Conservation (phyloP, 2,888 invertebrate genomes). For the Noctua janthina region DNA sequence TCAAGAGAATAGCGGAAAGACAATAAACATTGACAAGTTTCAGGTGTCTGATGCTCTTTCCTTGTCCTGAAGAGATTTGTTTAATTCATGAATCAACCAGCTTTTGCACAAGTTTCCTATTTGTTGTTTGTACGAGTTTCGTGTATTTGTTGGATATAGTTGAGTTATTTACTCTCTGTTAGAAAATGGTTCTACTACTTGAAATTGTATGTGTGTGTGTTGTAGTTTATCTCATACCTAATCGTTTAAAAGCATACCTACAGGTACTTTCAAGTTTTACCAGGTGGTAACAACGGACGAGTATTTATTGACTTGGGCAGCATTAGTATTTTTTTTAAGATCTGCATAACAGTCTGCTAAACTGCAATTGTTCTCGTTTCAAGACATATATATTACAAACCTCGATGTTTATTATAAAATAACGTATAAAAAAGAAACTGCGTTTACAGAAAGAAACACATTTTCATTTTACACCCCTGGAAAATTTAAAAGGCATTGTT, state of each 20-base stretch:
- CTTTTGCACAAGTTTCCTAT: background rate
- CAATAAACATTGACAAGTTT: slow-evolving; percentile 8
- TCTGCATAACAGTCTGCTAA: background rate
- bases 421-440: no score
- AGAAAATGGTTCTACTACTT: background rate
- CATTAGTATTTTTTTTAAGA: background rate
- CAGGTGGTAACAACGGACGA: background rate
- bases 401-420: no score
- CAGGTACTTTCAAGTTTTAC: background rate
- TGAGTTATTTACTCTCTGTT: background rate
- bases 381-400: no score
- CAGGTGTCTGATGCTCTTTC: slow-evolving; percentile 9
- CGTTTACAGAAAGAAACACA: background rate
- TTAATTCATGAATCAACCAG: slow-evolving; percentile 1
- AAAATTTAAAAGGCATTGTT: background rate
- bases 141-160: background rate
- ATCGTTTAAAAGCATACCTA: background rate
- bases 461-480: background rate
- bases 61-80: background rate
- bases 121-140: background rate
- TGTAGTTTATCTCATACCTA: background rate
- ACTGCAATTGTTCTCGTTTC: background rate
- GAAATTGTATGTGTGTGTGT: background rate
- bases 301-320: background rate
- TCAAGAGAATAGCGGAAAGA: background rate